These are phyloP conservation scores for Gastrophysa polygoni DNA, from an alignment of 2,888 invertebrate species.

Conservation along the genomic window DNA sequence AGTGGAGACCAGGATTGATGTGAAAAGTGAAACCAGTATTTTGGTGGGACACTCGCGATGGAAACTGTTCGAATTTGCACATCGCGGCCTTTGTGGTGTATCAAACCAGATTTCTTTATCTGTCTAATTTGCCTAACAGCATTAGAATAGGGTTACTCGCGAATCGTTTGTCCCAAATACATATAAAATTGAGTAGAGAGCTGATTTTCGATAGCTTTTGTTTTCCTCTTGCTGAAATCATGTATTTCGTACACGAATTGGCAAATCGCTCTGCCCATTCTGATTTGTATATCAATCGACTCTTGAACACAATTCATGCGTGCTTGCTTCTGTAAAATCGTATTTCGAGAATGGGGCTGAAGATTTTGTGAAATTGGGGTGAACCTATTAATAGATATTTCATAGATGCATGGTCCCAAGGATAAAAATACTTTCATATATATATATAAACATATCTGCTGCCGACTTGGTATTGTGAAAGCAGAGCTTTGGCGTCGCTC, in stretches of 20 bases:
- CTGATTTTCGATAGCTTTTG: conserved; percentile 11
- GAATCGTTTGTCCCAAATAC: conserved; percentile 17
- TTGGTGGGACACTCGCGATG: neutral
- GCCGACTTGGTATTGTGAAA: no score
- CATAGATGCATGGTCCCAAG: no score
- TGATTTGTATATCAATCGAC: neutral
- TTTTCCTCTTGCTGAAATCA: conserved; percentile 8
- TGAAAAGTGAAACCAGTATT: conserved; percentile 9
- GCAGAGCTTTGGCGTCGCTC: no score
- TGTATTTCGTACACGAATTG: conserved; percentile 1
- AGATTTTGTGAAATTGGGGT: no score
- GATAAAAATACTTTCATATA: no score
- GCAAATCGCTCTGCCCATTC: neutral
- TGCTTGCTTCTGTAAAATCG: no score
- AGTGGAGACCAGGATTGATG: neutral
- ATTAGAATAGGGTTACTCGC: conserved; percentile 19
- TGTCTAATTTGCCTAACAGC: conserved; percentile 16
- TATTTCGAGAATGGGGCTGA: no score
- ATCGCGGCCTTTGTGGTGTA: neutral
- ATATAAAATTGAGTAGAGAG: conserved; percentile 18
- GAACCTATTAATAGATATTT: no score
- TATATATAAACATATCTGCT: no score
- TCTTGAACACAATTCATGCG: no score
- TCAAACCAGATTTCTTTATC: conserved; percentile 15
- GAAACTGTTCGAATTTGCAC: neutral